Percentiles rank a stretch among this genome's conserved stretches.
Conservation (phyloP, 2,113 vertebrate genomes). For the Malurus elegans region DNA sequence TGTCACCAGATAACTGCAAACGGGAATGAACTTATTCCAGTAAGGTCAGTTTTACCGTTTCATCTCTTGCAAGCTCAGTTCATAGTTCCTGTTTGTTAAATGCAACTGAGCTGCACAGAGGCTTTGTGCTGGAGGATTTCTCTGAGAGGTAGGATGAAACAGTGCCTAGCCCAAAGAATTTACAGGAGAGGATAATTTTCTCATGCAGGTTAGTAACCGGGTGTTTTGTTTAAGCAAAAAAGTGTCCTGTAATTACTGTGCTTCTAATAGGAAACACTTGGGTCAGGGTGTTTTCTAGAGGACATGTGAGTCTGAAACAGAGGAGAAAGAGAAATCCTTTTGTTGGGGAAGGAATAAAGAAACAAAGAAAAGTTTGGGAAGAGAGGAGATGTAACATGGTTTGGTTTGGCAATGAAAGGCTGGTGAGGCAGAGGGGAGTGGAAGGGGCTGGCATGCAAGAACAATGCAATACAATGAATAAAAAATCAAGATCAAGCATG, state of each 20-base stretch:
- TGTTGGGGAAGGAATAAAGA: neutral
- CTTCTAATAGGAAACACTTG: neutral
- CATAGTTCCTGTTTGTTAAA: conserved; percentile 43
- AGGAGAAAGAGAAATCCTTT: neutral
- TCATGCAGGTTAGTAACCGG: neutral
- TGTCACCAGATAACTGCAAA: conserved; percentile 56
- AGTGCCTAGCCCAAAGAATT: neutral
- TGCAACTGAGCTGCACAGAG: neutral
- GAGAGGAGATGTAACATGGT: neutral
- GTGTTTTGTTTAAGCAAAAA: neutral
- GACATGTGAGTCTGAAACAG: neutral
- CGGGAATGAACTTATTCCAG: conserved; percentile 44
- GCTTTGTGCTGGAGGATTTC: neutral
- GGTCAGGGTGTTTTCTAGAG: neutral
- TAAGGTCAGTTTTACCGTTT: conserved; percentile 28
- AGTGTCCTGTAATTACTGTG: neutral
- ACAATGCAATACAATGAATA: neutral
- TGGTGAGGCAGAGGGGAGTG: neutral
- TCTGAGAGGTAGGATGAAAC: neutral
- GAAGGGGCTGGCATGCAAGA: neutral
- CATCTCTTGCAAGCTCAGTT: conserved; percentile 11
- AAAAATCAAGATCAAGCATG: conserved; percentile 6
- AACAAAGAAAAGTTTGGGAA: neutral
- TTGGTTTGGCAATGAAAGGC: neutral
- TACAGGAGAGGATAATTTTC: neutral